Evolutionary conservation across 2,888 invertebrate genomes (phyloP), one percentile per base, ranked within the genome.

Genomic region (Ptychoptera albimana): DNA sequence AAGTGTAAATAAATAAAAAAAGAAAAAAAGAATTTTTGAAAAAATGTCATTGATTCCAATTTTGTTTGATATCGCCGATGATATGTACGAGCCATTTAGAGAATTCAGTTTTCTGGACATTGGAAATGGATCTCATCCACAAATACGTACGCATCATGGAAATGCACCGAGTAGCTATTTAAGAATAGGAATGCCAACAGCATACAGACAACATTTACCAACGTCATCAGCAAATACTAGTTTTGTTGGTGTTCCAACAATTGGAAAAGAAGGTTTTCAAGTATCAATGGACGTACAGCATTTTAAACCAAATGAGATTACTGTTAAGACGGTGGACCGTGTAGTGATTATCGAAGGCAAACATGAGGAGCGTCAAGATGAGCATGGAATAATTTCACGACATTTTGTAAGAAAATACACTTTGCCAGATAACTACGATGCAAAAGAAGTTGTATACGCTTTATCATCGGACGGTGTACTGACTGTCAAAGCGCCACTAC

Each of bases 371-470:
- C 74, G 74, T 50, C 69, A 73, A n/a, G 80, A 83, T 50, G 75
- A 78, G 34, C 78, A 79, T 53, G 84, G 81, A 1, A 78, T 67
- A 60, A 76, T 89, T 44, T 82, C 86, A 6, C 73, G 88, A 13
- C 86, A 88, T 60, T 86, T 88, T 60, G 74, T 73, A 2, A 73
- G 88, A 49, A 70, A 72, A 39, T 82, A 82, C 57, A 66, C 78
- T 52, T 64, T 83, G 37, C 82, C 82, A 1, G 65, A 73, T 16
- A 76, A 74, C 31, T 76, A 77, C 53, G 80, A 87, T 50, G 72
- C 79, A 8, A 73, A 77, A 8, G 76, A 79, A 52, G 73, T 89
- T 2, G 71, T 76, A 41, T 85, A 86, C 46, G 71, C 74, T 1
- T 62, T 85, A 30, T 79, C 80, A 34, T 71, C 75, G 3, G 81